Evolutionary conservation across 37 sponge, comb jelly and placozoan species (phyloP).

Genomic region (Aplysina aerophoba): DNA sequence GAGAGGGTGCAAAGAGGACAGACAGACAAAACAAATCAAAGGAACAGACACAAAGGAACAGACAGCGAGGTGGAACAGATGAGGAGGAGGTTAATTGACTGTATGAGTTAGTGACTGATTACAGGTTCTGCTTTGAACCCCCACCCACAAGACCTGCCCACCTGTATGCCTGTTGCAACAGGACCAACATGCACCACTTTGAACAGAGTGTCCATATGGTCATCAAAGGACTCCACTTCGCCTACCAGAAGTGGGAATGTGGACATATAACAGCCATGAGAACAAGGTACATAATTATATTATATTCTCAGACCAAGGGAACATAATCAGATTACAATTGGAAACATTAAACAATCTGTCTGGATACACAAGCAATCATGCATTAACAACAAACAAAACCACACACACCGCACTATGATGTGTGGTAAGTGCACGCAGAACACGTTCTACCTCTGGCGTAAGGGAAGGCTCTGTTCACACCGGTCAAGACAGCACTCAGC

Average conservation of each 20-base stretch:
- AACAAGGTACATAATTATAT: neutral
- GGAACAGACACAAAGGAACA: too few relatives aligned
- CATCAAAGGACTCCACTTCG: constrained; percentile 79
- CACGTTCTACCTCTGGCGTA: constrained; percentile 68
- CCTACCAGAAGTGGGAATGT: constrained; percentile 23
- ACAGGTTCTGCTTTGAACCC: neutral
- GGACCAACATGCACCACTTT: constrained; percentile 87
- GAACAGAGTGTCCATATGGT: constrained; percentile 92
- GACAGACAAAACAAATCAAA: too few relatives aligned
- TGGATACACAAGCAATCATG: neutral
- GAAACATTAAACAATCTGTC: too few relatives aligned
- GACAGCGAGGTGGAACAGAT: too few relatives aligned
- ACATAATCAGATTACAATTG: too few relatives aligned
- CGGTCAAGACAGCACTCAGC: constrained; percentile 88
- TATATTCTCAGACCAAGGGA: neutral
- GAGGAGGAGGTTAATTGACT: neutral
- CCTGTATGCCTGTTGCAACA: constrained; percentile 82
- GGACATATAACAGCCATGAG: neutral
- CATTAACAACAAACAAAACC: neutral
- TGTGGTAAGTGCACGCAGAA: too few relatives aligned
- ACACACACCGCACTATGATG: constrained; percentile 10
- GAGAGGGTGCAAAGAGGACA: too few relatives aligned
- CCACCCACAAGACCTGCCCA: neutral
- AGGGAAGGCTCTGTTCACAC: constrained; percentile 96
- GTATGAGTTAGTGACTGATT: neutral